These are phyloP conservation scores for Parauchenoglanis punctatus DNA, from an alignment of 2,797 vertebrate species.

Conservation along the genomic window DNA sequence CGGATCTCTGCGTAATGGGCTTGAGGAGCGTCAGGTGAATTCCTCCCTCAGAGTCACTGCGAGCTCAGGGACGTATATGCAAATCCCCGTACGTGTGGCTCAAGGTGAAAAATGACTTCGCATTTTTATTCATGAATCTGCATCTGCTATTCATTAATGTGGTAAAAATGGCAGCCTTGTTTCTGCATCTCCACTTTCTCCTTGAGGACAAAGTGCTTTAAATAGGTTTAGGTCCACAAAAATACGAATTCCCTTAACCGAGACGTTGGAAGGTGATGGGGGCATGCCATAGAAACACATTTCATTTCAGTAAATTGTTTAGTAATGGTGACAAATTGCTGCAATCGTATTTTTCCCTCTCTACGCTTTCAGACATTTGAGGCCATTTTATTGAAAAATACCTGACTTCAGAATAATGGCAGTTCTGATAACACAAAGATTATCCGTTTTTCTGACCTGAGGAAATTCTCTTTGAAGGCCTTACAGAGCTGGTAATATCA, in stretches of 20 bases:
- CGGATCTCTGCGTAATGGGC: background rate
- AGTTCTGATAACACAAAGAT: background rate
- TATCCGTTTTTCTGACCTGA: background rate
- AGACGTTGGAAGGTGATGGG: background rate
- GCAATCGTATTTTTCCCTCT: conserved; percentile 41
- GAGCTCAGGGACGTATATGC: conserved; percentile 26
- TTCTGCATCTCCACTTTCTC: background rate
- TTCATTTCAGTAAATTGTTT: background rate
- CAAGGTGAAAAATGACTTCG: background rate
- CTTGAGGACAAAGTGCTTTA: background rate
- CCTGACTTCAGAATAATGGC: background rate
- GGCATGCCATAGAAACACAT: background rate
- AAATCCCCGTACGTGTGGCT: background rate
- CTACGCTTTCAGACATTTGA: background rate
- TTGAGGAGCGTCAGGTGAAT: background rate
- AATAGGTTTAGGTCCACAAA: background rate
- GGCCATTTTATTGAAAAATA: background rate
- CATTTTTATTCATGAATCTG: conserved; percentile 5
- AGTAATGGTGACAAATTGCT: conserved; percentile 26
- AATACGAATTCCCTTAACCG: too few relatives aligned
- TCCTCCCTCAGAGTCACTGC: too few relatives aligned
- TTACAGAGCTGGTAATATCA: background rate
- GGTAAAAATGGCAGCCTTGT: background rate
- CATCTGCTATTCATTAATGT: conserved; percentile 5
- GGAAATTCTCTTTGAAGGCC: background rate